These are phyloP conservation scores for Choreutis nemorana DNA, from an alignment of 2,888 invertebrate species.

Conservation along the genomic window DNA sequence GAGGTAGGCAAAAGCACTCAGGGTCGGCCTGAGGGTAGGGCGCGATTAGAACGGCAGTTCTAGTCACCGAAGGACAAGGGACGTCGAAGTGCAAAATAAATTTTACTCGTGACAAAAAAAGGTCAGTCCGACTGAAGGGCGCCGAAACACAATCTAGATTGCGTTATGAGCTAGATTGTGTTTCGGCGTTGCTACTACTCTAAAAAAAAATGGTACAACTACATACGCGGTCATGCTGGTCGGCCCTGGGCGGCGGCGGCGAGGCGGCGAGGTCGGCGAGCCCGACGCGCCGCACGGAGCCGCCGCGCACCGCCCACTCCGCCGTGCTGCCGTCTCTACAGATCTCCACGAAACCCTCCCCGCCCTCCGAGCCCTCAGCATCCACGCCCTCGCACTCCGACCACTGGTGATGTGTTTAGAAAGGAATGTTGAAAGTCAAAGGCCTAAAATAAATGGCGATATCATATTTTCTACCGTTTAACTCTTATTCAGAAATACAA, in stretches of 20 bases:
- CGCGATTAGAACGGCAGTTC: no score
- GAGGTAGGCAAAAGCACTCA: no score
- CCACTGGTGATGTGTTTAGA: conserved; percentile 11
- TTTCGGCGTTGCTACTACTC: no score
- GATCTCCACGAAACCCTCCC: conserved; percentile 62
- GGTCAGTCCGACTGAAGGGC: no score
- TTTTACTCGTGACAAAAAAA: no score
- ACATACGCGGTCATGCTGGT: conserved; percentile 4
- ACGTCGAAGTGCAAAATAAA: no score
- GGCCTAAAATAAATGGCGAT: background rate
- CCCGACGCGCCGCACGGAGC: conserved; percentile 56
- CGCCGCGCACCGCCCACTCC: conserved; percentile 67
- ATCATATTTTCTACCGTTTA: background rate
- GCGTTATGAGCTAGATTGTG: no score
- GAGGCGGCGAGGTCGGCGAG: conserved; percentile 69
- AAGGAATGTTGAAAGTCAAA: no score
- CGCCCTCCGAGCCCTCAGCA: conserved; percentile 22
- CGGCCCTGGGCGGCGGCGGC: conserved; percentile 39
- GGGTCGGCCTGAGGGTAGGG: no score
- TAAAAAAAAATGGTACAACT: background rate
- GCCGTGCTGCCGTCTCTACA: conserved; percentile 67
- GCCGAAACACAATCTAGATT: no score
- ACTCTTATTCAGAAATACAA: background rate
- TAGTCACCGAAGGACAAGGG: no score
- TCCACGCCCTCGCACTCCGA: conserved; percentile 3